Evolutionary conservation across 2,888 invertebrate genomes (phyloP).

Genomic region (Eumerus sabulonum): DNA sequence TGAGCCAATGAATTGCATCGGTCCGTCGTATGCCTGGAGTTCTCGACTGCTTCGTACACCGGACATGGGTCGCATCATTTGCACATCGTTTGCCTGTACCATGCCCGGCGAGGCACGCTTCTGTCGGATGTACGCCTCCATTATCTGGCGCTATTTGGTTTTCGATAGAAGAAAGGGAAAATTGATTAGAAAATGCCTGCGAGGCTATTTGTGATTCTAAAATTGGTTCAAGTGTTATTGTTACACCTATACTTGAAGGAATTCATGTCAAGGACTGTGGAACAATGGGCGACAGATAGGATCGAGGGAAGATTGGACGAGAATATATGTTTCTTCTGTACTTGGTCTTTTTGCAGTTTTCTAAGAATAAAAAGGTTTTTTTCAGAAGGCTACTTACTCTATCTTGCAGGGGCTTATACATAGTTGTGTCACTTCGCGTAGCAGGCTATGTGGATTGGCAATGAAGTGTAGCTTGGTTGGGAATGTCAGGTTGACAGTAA

Average conservation of each 20-base stretch:
- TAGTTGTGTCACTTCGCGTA: no score
- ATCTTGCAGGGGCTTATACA: no score
- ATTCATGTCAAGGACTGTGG: constrained; percentile 43
- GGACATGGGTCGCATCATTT: constrained; percentile 85
- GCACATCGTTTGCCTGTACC: constrained; percentile 91
- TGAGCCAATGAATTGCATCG: constrained; percentile 91
- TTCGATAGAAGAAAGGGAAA: constrained; percentile 10
- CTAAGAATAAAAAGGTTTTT: no score
- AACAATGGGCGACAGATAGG: no score
- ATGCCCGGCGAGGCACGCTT: constrained; percentile 91
- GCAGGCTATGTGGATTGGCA: no score
- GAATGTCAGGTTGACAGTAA: no score
- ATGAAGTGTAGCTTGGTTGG: no score
- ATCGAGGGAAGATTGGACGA: no score
- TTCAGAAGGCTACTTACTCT: no score
- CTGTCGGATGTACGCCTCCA: constrained; percentile 93
- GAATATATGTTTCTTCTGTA: no score
- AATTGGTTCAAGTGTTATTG: constrained; percentile 17
- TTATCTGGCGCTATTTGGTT: constrained; percentile 85
- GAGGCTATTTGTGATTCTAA: constrained; percentile 3
- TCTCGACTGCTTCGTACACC: constrained; percentile 82
- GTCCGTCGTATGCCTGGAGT: constrained; percentile 86
- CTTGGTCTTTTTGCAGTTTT: no score
- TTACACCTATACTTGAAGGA: constrained; percentile 11
- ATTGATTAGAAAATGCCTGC: constrained; percentile 11